Evolutionary conservation across 1,140 invertebrate species (phyloP).

Genomic region (Lordiphosa stackelbergi): DNA sequence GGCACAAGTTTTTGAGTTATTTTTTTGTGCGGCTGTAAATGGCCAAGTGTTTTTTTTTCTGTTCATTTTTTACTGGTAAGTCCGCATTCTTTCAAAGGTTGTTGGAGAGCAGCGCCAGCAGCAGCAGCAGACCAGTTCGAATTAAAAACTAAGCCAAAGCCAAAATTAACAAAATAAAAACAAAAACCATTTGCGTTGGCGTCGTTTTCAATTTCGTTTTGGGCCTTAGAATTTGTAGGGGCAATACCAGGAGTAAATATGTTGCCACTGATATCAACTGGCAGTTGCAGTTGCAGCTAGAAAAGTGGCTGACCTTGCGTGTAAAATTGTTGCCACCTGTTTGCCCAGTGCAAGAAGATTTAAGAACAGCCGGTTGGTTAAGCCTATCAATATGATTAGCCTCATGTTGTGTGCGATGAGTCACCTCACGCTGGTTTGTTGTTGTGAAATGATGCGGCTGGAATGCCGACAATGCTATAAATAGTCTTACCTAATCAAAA

Average conservation of each 20-base stretch:
- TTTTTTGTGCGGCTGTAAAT: slow-evolving; percentile 33
- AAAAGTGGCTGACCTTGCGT: slow-evolving; percentile 54
- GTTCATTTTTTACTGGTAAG: slow-evolving; percentile 55
- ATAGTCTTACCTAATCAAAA: slow-evolving; percentile 71
- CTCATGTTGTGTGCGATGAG: slow-evolving; percentile 18
- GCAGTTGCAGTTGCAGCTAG: slow-evolving; percentile 5
- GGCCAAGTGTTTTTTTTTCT: slow-evolving; percentile 30
- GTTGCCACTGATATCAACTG: not conserved
- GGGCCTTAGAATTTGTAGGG: too few relatives aligned
- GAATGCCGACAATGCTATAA: slow-evolving; percentile 58
- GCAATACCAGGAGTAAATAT: too few relatives aligned
- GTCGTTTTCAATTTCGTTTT: too few relatives aligned
- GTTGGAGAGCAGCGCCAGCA: slow-evolving; percentile 25
- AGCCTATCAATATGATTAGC: slow-evolving; percentile 56
- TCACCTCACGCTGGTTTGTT: slow-evolving; percentile 12
- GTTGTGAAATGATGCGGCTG: slow-evolving; percentile 23
- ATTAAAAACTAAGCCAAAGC: too few relatives aligned
- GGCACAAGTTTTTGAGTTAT: slow-evolving; percentile 65
- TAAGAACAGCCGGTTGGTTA: slow-evolving; percentile 36
- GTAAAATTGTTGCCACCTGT: slow-evolving; percentile 47
- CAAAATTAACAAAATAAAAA: too few relatives aligned
- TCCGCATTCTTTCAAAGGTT: slow-evolving; percentile 73
- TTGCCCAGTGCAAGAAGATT: slow-evolving; percentile 45
- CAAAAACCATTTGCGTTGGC: too few relatives aligned
- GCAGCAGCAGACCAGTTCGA: not conserved